Base-by-base conservation (phyloP, 2,113 vertebrate species). In the Gymnocephalus cernua region DNA sequence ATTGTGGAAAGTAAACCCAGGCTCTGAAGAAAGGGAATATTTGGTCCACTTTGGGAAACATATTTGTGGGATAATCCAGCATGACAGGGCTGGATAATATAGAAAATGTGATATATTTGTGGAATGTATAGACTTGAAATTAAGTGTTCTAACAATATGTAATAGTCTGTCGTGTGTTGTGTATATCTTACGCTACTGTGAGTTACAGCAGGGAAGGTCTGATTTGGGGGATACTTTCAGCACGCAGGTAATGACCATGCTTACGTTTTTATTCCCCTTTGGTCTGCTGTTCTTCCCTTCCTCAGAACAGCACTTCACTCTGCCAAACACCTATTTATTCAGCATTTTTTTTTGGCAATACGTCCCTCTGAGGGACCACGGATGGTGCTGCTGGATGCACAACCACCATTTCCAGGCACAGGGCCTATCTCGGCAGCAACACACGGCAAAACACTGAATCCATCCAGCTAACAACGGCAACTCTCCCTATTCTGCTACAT, bases 381-480 rank as follows among this genome's bases (percentile, higher is more conserved):
- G 79, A 75, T 68, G 80, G 67, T 75, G 70, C 79, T 79, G 80
- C 84, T 89, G 81, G 86, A 87, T 86, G 68, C 35, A 12, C 85
- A 83, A 63, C 51, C 44, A 32, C 29, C 13, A 2, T 88, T 86
- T 89, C 80, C 76, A 87, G 89, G 91, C 88, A 84, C n/a, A 0
- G 63, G 83, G 86, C 90, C 88, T 92, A 91, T 94, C 91, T 83
- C 79, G 78, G 76, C 82, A 45, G 85, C 88, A 91, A 62, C 91
- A 92, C 66, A 51, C 73, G 0, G 82, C 62, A 81, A 77, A 86
- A 84, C 58, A 78, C 56, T 74, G 51, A 88, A 87, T 88, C 74
- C 87, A 75, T 92, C 88, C 90, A 91, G 82, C 80, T 64, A 83
- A 87, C 87, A 82, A 90, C 78, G 70, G 69, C 70, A 82, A 23